These are phyloP conservation scores for Pleuronectes platessa DNA, from an alignment of 2,113 vertebrate genomes.

Conservation along the genomic window DNA sequence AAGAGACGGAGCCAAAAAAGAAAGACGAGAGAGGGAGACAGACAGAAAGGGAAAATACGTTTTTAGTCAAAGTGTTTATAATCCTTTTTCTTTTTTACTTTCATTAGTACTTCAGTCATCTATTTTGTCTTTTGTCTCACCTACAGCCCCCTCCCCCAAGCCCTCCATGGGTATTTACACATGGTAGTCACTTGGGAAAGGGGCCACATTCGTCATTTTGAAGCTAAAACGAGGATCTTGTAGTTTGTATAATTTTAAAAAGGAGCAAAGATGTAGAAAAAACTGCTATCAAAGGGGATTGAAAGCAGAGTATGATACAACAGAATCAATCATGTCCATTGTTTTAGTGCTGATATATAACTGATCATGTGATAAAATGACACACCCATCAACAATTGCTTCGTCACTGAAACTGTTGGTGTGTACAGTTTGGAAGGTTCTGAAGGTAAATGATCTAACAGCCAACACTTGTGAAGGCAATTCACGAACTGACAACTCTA, in stretches of 20 bases:
- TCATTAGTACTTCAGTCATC: slow-evolving; percentile 18
- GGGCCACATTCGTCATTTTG: slow-evolving; percentile 34
- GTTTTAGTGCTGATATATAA: not conserved
- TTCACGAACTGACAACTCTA: not conserved
- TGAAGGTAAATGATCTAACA: not conserved
- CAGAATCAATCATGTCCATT: not conserved
- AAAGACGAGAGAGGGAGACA: slow-evolving; percentile 22
- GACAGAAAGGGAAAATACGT: slow-evolving; percentile 26
- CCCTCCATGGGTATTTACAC: slow-evolving; percentile 35
- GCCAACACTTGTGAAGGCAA: not conserved
- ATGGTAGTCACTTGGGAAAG: slow-evolving; percentile 27
- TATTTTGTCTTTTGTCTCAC: slow-evolving; percentile 29
- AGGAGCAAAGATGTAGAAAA: slow-evolving; percentile 1
- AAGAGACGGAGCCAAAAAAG: slow-evolving; percentile 52
- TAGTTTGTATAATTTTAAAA: slow-evolving; percentile 7
- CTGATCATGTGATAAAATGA: not conserved
- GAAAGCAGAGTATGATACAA: not conserved
- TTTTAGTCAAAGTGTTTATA: slow-evolving; percentile 56
- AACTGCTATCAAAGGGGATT: not conserved
- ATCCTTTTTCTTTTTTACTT: slow-evolving; percentile 1
- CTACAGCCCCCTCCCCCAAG: not conserved
- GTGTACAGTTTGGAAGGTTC: not conserved
- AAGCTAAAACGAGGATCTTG: slow-evolving; percentile 15
- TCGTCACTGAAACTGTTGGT: not conserved
- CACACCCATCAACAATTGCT: not conserved